phyloP scores from a whole-genome alignment of 2,113 vertebrate species.

The Nothocercus nigrocapillus region DNA sequence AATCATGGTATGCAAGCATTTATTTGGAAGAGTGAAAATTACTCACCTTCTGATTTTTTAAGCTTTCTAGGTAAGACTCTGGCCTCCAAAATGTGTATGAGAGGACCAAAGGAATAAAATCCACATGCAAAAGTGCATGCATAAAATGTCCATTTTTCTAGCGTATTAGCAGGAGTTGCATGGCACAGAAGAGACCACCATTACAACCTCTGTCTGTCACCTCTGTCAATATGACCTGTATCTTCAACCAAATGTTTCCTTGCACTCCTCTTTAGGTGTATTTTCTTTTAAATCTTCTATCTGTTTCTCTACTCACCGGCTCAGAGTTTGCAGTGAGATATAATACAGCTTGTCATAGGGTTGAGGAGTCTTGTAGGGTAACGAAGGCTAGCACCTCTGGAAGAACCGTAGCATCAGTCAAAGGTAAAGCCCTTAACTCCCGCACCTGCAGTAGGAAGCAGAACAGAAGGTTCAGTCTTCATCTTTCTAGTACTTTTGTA shows the following conservation, averaged over 20 bases:
- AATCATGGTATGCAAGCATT: neutral
- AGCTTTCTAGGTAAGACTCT: neutral
- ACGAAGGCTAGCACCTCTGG: neutral
- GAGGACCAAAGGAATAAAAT: neutral
- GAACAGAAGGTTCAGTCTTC: rapidly evolving
- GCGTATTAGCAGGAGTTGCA: neutral
- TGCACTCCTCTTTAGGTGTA: neutral
- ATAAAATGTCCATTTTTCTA: neutral
- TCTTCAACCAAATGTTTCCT: neutral
- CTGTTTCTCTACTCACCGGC: neutral
- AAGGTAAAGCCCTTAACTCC: neutral
- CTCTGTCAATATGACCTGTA: neutral
- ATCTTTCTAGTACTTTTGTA: neutral
- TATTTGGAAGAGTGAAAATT: neutral
- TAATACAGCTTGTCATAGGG: neutral
- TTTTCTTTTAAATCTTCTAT: neutral
- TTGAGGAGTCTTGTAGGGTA: neutral
- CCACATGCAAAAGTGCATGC: neutral
- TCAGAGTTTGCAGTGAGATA: neutral
- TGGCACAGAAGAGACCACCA: neutral
- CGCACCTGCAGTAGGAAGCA: neutral
- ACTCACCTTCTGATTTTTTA: neutral
- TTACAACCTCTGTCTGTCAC: neutral
- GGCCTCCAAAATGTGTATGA: neutral
- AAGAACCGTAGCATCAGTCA: neutral